Evolutionary conservation across 2,113 vertebrate species (phyloP), one percentile per base, ranked within the genome.

Genomic region (Lonchura striata): DNA sequence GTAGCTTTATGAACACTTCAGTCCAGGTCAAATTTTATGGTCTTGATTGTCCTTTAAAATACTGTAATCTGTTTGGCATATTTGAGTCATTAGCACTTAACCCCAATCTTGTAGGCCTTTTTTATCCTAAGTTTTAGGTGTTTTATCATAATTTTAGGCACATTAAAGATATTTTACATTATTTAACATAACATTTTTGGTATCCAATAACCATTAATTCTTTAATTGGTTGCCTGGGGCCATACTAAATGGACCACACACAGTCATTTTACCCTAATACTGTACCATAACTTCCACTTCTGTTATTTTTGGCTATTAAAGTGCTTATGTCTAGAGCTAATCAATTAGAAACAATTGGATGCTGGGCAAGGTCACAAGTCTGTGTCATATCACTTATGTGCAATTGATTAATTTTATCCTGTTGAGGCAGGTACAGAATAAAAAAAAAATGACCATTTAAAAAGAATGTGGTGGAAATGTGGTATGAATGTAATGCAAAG

Each of bases 281-380:
- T 93, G 72, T 84, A 93, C 69, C 69, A 65, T 92, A 95, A 72
- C 82, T 95, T 96, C 88, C 65, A 61, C 72, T 97, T 72, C 7
- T 96, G 86, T 92, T 97, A 90, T 20, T 96, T 94, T 96, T 96
- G 96, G 95, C 96, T 65, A 82, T 96, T 95, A 33, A 76, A 90
- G 39, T 82, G 76, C 94, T 93, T 96, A 90, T 92, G 92, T 95
- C 94, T 97, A 94, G 85, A 97, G 87, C 91, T 95, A 93, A 96
- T 95, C 91, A 96, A 94, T 96, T 95, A 96, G 80, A 64, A 89
- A 96, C 96, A 96, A 95, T 96, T 96, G 96, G 93, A 96, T 94
- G 96, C 90, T 93, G 94, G 95, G 95, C 92, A 93, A 65, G 85
- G 88, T 95, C 95, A 84, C 88, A 96, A 96, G 82, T 78, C 91